A percentile compares a stretch with the other conserved stretches of the same genome.
These are phyloP conservation scores for Cabera pusaria DNA, from an alignment of 2,888 invertebrate genomes.

Conservation along the genomic window DNA sequence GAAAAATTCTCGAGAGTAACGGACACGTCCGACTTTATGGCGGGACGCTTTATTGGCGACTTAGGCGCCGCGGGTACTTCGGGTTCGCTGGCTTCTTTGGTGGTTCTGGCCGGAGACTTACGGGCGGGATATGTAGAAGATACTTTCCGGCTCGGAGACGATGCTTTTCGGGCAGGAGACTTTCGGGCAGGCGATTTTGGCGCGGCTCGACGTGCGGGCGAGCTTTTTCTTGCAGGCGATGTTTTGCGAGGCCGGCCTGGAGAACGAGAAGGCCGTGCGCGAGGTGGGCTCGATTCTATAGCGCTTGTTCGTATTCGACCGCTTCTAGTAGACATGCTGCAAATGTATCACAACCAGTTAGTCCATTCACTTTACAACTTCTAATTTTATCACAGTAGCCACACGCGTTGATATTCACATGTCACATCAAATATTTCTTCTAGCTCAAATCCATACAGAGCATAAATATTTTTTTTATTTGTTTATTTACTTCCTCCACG, in stretches of 20 bases:
- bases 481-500: constrained; percentile 23
- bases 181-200: constrained; percentile 76
- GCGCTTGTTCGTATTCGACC: constrained; percentile 59
- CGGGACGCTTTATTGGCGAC: constrained; percentile 62
- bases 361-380: constrained; percentile 30
- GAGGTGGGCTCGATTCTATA: constrained; percentile 62
- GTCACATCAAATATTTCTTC: constrained; percentile 35
- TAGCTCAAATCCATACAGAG: too few relatives aligned
- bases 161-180: constrained; percentile 73
- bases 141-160: constrained; percentile 72
- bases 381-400: constrained; percentile 65
- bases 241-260: constrained; percentile 70
- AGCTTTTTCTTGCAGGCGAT: constrained; percentile 58
- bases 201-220: constrained; percentile 57
- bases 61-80: constrained; percentile 43
- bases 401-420: constrained; percentile 61
- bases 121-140: constrained; percentile 65
- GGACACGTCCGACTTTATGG: constrained; percentile 49
- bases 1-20: constrained; percentile 51
- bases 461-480: constrained; percentile 19
- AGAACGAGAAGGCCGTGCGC: constrained; percentile 67
- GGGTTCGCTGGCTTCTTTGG: constrained; percentile 31
- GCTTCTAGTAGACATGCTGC: constrained; percentile 72
- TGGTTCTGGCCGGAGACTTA: constrained; percentile 69
- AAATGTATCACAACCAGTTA: constrained; percentile 30